Base-by-base conservation (phyloP, 1,140 invertebrate species). In the Diplogasteroides magnus region DNA sequence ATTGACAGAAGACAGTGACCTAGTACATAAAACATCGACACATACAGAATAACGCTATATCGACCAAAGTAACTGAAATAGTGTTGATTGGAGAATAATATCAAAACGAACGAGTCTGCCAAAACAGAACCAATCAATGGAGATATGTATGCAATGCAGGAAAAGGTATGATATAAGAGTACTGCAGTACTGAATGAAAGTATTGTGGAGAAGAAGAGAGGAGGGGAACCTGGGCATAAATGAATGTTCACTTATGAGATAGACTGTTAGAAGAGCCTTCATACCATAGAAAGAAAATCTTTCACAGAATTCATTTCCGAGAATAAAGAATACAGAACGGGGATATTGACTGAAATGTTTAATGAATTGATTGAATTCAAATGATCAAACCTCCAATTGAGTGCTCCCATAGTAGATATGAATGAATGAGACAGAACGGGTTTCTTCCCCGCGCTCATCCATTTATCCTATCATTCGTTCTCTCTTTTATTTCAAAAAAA, bases 241-340 rank as follows among this genome's bases (percentile, higher is more conserved):
- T 72, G 67, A n/a, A 27, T 72, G 70, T 32, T 72, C 70, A 19
- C 48, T 73, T 23, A 80, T 77, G 25, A 82, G 70, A 76, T 82
- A 82, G 48, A 82, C 57, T 11, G 73, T 78, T 23, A 82, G 74
- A 61, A 82, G 76, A 14, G 80, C 78, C 23, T 90, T 88, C 90
- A 96, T 92, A 80, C 94, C 94, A 89, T 96, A 97, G 83, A 89
- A 97, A 48, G 90, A 92, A 84, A 97, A 97, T 80, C 94, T 48
- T 85, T 97, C 94, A 84, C 94, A 97, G 82, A 97, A 94, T 84
- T 97, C 94, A 88, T 93, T 96, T 78, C 88, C 89, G 69, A 97
- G 87, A 78, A 97, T 97, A 83, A 95, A 94, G 79, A 91, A 92
- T 23, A 95, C 89, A 1, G 91, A 88, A 80, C 89, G 90, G 0